Evolutionary conservation across 1,140 invertebrate genomes (phyloP).

Genomic region (Probaryconus sp.): DNA sequence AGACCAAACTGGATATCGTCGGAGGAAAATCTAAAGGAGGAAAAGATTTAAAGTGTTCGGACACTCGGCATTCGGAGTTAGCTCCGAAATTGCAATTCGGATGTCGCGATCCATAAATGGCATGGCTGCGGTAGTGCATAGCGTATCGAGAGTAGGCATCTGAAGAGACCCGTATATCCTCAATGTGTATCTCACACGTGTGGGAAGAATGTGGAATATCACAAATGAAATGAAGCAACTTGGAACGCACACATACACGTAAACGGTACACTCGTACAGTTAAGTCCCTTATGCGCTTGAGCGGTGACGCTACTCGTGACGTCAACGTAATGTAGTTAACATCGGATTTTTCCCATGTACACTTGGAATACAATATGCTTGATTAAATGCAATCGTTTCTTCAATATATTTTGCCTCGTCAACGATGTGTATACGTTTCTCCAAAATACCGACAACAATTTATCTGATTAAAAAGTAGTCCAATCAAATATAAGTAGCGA

Average conservation of each 20-base stretch:
- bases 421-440: too few species aligned
- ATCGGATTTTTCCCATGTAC: slow-evolving; percentile 48
- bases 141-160: slow-evolving; percentile 73
- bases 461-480: too few species aligned
- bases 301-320: slow-evolving; percentile 42
- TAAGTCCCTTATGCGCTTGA: slow-evolving; percentile 38
- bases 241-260: slow-evolving; percentile 61
- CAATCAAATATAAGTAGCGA: too few species aligned
- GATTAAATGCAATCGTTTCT: slow-evolving; percentile 48
- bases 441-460: too few species aligned
- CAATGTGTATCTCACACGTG: slow-evolving; percentile 73
- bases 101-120: slow-evolving; percentile 73
- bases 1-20: background rate
- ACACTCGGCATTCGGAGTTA: too few species aligned
- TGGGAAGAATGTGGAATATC: slow-evolving; percentile 78
- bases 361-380: slow-evolving; percentile 38
- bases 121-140: slow-evolving; percentile 62
- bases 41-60: too few species aligned
- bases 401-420: slow-evolving; percentile 41
- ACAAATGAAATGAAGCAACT: slow-evolving; percentile 74
- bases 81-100: slow-evolving; percentile 71
- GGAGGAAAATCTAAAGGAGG: too few species aligned
- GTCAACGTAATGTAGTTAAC: slow-evolving; percentile 49
- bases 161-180: slow-evolving; percentile 62
- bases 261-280: slow-evolving; percentile 15